Conservation (phyloP, 2,113 vertebrate genomes). For the Heteronetta atricapilla region DNA sequence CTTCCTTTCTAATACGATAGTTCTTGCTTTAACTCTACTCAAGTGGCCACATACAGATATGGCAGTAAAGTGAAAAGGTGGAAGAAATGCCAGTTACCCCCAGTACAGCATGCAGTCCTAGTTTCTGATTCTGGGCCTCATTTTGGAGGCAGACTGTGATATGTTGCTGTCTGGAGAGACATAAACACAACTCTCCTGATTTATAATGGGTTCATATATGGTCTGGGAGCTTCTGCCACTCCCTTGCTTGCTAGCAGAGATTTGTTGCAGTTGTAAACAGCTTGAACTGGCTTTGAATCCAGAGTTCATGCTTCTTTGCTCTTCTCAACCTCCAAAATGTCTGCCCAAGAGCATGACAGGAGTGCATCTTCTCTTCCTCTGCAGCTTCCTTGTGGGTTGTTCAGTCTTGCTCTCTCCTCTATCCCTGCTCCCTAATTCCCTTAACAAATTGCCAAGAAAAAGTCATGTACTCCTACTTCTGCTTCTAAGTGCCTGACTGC, state of each 20-base stretch:
- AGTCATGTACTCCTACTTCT: neutral
- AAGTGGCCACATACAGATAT: neutral
- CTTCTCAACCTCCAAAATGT: neutral
- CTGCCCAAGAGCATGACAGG: neutral
- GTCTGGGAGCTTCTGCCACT: neutral
- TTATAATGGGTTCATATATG: neutral
- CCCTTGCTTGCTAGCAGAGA: neutral
- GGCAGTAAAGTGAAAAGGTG: neutral
- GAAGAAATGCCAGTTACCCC: accelerated
- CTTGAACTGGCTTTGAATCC: neutral
- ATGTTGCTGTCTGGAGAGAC: neutral
- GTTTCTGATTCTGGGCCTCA: neutral
- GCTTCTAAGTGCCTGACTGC: neutral
- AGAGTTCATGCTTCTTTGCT: neutral
- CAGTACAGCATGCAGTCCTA: neutral
- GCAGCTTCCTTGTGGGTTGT: neutral
- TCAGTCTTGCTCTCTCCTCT: neutral
- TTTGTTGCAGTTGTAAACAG: neutral
- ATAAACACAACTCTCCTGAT: neutral
- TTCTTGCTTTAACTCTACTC: neutral
- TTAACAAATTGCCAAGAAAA: neutral
- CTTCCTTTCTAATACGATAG: neutral
- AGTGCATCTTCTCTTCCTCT: neutral
- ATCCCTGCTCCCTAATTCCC: neutral
- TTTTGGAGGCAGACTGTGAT: neutral